Base-by-base conservation (phyloP, 2,888 invertebrate species). In the Leptopilina myrica region DNA sequence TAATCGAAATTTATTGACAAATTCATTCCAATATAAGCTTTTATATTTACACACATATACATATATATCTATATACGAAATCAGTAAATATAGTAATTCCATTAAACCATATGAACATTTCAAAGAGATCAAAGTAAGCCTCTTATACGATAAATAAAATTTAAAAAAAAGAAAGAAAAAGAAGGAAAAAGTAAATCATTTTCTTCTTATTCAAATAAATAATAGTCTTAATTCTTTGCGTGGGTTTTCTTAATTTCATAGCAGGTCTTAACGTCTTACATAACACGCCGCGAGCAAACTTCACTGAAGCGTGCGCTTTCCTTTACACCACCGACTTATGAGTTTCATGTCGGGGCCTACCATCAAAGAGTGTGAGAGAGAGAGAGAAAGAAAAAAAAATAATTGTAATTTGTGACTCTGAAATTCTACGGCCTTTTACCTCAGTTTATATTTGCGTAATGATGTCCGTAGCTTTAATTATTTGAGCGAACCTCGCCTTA, bases 371-470 rank as follows among this genome's bases (percentile, higher is more conserved):
- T 49, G 49, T 12, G 49, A 49, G 46, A 46, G 49, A 49, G 49
- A 49, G 46, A 46, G 46, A 46, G 9, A 78, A 66, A 64, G 76
- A 77, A 67, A 66, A 64, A 78, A 77, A 67, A 80, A 76, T 80
- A 83, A 83, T 83, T 83, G 81, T 83, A 83, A 83, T 83, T 83
- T 83, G 83, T 80, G 78, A 81, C 81, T 82, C 81, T 79, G 80
- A 78, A 78, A 81, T 81, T 83, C 75, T 76, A 76, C 82, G 77
- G 83, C 80, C 81, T 85, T 84, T 82, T 81, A 83, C 81, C 84
- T 83, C 84, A 84, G 86, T 87, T 87, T 87, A 85, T 87, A 83
- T 84, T 85, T 86, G 85, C 86, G 86, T 89, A 89, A 89, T 89
- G 88, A 88, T 85, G 85, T 86, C 84, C 85, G 83, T 82, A 82